Conservation (phyloP, 1,140 invertebrate genomes). For the Bombus waltoni region DNA sequence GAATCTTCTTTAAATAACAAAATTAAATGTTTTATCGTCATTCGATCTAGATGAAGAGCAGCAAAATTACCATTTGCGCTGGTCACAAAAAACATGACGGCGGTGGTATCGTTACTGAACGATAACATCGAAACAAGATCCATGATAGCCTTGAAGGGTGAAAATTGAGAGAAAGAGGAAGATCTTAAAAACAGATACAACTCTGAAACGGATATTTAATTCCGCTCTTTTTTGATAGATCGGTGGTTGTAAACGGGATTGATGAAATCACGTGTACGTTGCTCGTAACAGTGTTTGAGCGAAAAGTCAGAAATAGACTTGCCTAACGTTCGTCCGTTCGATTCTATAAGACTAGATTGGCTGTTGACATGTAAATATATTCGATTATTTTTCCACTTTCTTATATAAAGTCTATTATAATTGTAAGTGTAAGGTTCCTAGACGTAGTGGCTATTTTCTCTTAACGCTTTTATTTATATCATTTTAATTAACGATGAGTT, state of each 20-base stretch:
- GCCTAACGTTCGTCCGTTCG: slow-evolving; percentile 32
- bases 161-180: neutral
- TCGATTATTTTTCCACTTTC: slow-evolving; percentile 35
- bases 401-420: slow-evolving; percentile 14
- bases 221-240: neutral
- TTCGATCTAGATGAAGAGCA: neutral
- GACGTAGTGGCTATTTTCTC: slow-evolving; percentile 12
- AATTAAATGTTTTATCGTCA: neutral
- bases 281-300: neutral
- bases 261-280: neutral
- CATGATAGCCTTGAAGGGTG: neutral
- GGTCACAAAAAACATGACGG: no score
- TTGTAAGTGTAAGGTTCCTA: slow-evolving; percentile 32
- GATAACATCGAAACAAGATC: neutral
- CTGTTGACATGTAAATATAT: slow-evolving; percentile 42
- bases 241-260: neutral
- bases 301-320: slow-evolving; percentile 40
- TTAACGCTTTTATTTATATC: neutral
- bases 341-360: slow-evolving; percentile 19
- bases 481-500: slow-evolving; percentile 1
- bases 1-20: neutral
- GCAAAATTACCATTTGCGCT: neutral
- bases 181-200: neutral
- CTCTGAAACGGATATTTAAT: neutral
- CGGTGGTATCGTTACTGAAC: no score